Conservation (phyloP, 2,888 invertebrate genomes). For the Bellardia bayeri region DNA sequence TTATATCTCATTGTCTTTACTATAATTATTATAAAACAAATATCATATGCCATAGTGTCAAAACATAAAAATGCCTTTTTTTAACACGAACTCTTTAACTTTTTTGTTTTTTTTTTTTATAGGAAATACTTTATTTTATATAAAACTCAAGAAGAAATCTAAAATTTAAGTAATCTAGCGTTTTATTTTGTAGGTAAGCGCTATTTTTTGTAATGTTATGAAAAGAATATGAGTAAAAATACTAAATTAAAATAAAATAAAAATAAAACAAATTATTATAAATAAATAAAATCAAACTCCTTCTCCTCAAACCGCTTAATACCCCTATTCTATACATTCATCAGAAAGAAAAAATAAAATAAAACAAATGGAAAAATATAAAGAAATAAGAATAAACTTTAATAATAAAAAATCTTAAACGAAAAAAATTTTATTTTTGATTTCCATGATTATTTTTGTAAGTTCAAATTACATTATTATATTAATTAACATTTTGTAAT, state of each 20-base stretch:
- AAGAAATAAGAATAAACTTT: constrained; percentile 58
- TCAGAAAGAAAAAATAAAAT: constrained; percentile 29
- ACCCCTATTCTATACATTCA: constrained; percentile 50
- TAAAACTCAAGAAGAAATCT: constrained; percentile 57
- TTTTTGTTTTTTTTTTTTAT: constrained; percentile 59
- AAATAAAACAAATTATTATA: constrained; percentile 53
- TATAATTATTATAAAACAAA: constrained; percentile 63
- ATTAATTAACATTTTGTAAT: constrained; percentile 21
- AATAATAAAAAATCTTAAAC: constrained; percentile 51
- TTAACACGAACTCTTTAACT: constrained; percentile 61
- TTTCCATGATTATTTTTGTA: constrained; percentile 46
- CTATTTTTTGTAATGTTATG: constrained; percentile 69
- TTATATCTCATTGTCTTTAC: constrained; percentile 61
- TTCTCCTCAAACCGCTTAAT: constrained; percentile 61
- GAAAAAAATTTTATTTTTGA: constrained; percentile 27
- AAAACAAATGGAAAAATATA: constrained; percentile 34
- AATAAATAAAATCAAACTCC: constrained; percentile 50
- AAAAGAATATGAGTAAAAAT: constrained; percentile 60
- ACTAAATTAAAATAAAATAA: constrained; percentile 51
- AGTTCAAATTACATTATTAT: constrained; percentile 33
- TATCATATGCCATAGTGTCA: constrained; percentile 72
- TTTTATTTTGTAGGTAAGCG: constrained; percentile 69
- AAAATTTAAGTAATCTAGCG: constrained; percentile 70
- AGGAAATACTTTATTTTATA: constrained; percentile 71
- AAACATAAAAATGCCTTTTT: constrained; percentile 70